Percentiles rank a stretch among this genome's conserved stretches.
Conservation (phyloP, 2,888 invertebrate genomes). For the Agrochola macilenta region DNA sequence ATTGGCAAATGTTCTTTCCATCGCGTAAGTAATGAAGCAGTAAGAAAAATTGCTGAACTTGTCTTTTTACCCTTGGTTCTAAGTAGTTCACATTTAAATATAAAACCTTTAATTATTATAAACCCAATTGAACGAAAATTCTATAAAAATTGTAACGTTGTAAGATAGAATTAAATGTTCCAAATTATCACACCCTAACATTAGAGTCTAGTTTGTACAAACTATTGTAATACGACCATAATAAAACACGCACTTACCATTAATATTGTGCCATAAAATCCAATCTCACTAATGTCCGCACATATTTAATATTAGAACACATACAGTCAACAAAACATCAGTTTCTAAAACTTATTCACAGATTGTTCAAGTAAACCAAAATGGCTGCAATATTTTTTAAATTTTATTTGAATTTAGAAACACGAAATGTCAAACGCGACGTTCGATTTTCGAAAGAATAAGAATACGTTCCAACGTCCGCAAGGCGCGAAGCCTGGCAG, state of each 20-base stretch:
- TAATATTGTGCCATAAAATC: constrained; percentile 70
- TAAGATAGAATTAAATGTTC: background rate
- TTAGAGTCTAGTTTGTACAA: constrained; percentile 29
- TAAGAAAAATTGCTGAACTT: background rate
- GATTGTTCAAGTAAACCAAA: constrained; percentile 27
- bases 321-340: constrained; percentile 45
- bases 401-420: constrained; percentile 31
- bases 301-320: constrained; percentile 36
- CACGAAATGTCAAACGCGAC: constrained; percentile 66
- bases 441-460: constrained; percentile 75
- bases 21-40: background rate
- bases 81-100: background rate
- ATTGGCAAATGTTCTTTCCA: background rate
- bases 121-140: no score
- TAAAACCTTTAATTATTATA: background rate
- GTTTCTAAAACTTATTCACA: constrained; percentile 37
- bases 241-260: constrained; percentile 70
- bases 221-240: constrained; percentile 47
- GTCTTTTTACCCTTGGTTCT: background rate
- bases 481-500: constrained; percentile 76
- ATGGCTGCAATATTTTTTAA: constrained; percentile 21
- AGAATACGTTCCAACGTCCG: constrained; percentile 72
- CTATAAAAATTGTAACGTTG: no score
- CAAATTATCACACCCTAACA: constrained; percentile 7
- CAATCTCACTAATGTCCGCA: constrained; percentile 71